These are phyloP conservation scores for Papilio xuthus DNA, from an alignment of 1,140 invertebrate genomes.

Conservation along the genomic window DNA sequence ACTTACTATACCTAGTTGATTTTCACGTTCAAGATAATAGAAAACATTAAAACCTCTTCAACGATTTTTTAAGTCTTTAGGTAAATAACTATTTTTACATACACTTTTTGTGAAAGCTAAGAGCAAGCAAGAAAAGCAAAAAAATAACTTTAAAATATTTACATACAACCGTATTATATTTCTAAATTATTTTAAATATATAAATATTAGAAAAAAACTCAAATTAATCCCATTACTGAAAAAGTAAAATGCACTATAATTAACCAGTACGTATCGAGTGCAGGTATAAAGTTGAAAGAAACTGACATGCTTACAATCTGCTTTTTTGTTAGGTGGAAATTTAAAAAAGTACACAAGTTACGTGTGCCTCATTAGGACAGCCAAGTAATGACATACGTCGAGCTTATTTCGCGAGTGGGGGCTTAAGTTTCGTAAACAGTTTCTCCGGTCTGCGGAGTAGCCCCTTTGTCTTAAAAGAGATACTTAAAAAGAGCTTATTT, in stretches of 20 bases:
- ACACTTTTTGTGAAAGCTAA: too few relatives aligned
- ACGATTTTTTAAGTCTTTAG: too few relatives aligned
- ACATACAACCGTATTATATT: not conserved
- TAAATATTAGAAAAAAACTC: not conserved
- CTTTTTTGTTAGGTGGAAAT: not conserved
- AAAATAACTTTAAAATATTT: not conserved
- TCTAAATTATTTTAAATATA: not conserved
- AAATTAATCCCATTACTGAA: not conserved
- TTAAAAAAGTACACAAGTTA: not conserved
- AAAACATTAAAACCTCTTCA: too few relatives aligned
- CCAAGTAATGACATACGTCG: conserved; percentile 43
- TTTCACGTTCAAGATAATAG: too few relatives aligned
- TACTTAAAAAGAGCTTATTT: conserved; percentile 37
- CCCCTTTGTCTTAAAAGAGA: conserved; percentile 48
- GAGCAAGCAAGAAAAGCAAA: too few relatives aligned
- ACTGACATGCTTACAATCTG: not conserved
- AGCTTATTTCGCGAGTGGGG: conserved; percentile 52
- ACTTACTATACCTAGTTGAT: too few relatives aligned
- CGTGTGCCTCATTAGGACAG: not conserved
- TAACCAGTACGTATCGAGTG: not conserved
- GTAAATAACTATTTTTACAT: too few relatives aligned
- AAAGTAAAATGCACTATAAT: too few relatives aligned
- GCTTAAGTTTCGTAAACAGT: conserved; percentile 51
- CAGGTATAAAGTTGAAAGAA: too few relatives aligned
- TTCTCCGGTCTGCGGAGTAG: conserved; percentile 35